A percentile compares a stretch with the other conserved stretches of the same genome.
Evolutionary conservation across 2,113 vertebrate genomes (phyloP).

Genomic region (Colaptes auratus): DNA sequence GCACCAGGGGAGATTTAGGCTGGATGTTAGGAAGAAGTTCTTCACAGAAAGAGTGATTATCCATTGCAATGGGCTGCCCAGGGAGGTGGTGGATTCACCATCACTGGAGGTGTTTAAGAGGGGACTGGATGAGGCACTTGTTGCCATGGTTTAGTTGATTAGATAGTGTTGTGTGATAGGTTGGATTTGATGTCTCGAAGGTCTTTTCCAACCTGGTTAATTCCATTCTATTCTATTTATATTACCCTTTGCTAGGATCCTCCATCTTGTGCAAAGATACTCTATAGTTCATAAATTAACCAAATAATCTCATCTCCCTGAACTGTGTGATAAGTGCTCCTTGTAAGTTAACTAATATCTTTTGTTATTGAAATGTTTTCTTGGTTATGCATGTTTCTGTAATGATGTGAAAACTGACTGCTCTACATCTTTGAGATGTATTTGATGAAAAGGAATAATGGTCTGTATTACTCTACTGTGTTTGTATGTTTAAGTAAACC

Average conservation of each 20-base stretch:
- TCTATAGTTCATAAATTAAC: background rate
- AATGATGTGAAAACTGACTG: background rate
- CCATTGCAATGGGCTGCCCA: too few species aligned
- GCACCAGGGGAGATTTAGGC: too few species aligned
- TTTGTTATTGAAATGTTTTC: rapidly evolving
- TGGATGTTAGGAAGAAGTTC: too few species aligned
- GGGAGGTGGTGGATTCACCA: too few species aligned
- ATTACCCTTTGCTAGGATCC: background rate
- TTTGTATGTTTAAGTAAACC: background rate
- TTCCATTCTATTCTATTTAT: too few species aligned
- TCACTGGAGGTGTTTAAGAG: too few species aligned
- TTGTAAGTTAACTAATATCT: background rate
- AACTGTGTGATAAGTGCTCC: background rate
- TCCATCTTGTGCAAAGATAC: background rate
- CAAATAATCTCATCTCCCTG: background rate
- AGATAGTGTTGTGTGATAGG: too few species aligned
- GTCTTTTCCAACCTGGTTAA: too few species aligned
- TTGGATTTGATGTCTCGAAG: too few species aligned
- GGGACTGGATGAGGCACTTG: too few species aligned
- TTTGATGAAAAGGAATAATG: background rate
- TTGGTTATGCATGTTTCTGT: background rate
- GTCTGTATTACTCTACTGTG: background rate
- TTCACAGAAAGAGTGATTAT: too few species aligned
- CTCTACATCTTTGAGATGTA: background rate
- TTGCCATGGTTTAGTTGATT: too few species aligned